Evolutionary conservation across 2,888 invertebrate genomes (phyloP).

Genomic region (Xestia sexstrigata): DNA sequence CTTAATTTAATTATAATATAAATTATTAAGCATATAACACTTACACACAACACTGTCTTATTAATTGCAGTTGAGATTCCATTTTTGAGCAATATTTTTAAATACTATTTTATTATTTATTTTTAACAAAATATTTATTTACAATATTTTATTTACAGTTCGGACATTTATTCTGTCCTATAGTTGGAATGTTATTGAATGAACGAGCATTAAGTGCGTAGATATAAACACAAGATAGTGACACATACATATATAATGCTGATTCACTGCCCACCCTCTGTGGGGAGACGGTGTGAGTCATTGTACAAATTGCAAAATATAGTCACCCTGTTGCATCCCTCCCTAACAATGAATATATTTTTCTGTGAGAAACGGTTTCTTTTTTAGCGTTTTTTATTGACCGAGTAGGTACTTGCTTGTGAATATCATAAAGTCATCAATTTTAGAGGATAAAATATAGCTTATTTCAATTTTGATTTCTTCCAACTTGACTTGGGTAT

Average conservation of each 20-base stretch:
- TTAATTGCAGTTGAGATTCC: slow-evolving; percentile 39
- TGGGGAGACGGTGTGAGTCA: slow-evolving; percentile 30
- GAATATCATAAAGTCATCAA: too few relatives aligned
- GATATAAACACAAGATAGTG: slow-evolving; percentile 42
- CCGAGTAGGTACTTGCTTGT: too few relatives aligned
- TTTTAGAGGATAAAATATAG: background rate
- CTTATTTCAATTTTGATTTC: background rate
- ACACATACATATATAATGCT: slow-evolving; percentile 38
- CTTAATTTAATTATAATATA: background rate
- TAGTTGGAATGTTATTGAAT: slow-evolving; percentile 16
- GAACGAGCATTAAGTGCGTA: background rate
- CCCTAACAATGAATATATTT: background rate
- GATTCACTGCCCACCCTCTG: slow-evolving; percentile 47
- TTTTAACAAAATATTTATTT: background rate
- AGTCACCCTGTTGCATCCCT: slow-evolving; percentile 20
- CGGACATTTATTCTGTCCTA: background rate
- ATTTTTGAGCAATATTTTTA: slow-evolving; percentile 11
- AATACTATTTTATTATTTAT: background rate
- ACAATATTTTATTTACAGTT: background rate
- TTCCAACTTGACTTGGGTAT: background rate
- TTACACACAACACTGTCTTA: slow-evolving; percentile 39
- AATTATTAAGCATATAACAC: background rate
- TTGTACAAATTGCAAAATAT: slow-evolving; percentile 4
- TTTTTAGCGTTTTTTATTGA: background rate
- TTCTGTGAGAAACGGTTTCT: background rate